Evolutionary conservation across 1,140 invertebrate genomes (phyloP).

Genomic region (Agrilus planipennis): DNA sequence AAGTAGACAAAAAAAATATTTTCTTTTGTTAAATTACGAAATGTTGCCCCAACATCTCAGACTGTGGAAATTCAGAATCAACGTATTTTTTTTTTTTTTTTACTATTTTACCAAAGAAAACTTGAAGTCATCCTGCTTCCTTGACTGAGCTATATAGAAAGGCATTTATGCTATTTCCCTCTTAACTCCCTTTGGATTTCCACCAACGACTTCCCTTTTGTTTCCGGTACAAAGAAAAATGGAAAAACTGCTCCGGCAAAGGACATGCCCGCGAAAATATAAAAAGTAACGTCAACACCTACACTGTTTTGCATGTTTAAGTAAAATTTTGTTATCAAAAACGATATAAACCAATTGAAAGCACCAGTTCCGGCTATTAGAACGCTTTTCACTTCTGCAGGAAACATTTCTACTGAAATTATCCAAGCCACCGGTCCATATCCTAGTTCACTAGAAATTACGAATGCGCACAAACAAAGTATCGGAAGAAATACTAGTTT

Average conservation of each 20-base stretch:
- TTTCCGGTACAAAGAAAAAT: constrained; percentile 55
- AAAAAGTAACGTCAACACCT: constrained; percentile 46
- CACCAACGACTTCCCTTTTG: constrained; percentile 59
- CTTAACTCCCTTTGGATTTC: constrained; percentile 47
- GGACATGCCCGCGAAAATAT: constrained; percentile 49
- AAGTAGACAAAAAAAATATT: too few relatives aligned
- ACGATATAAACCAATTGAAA: constrained; percentile 67
- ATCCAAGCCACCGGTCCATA: constrained; percentile 72
- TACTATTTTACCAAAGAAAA: too few relatives aligned
- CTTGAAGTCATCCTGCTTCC: too few relatives aligned
- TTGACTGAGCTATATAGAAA: too few relatives aligned
- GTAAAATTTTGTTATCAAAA: constrained; percentile 70
- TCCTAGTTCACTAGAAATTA: constrained; percentile 63
- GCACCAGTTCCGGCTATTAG: constrained; percentile 57
- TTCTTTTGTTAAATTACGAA: too few relatives aligned
- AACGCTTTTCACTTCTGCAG: constrained; percentile 63
- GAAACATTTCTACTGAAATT: constrained; percentile 63
- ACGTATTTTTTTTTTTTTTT: too few relatives aligned
- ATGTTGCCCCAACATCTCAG: too few relatives aligned
- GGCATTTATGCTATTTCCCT: too few relatives aligned
- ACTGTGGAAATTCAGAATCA: too few relatives aligned
- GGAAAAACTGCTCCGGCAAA: constrained; percentile 47
- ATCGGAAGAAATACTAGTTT: constrained; percentile 44
- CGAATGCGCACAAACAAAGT: constrained; percentile 58
- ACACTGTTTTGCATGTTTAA: constrained; percentile 36